phyloP scores from a whole-genome alignment of 2,888 invertebrate species.

The Synanthedon tipuliformis region DNA sequence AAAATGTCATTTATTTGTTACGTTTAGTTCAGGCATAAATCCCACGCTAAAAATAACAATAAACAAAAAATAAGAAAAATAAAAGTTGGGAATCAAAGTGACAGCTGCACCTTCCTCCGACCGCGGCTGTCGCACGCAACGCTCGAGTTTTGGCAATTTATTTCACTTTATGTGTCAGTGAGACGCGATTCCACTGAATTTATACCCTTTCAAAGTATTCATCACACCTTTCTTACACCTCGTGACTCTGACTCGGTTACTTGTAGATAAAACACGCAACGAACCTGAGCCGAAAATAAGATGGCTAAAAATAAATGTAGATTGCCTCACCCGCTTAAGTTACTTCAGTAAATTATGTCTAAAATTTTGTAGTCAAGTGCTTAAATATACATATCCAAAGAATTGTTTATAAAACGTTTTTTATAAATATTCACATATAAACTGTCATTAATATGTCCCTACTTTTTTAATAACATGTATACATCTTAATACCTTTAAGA shows the following conservation, averaged over 20 bases:
- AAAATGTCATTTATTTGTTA: background rate
- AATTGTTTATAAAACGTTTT: too few relatives aligned
- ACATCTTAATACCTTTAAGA: too few relatives aligned
- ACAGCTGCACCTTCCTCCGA: background rate
- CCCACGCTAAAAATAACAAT: background rate
- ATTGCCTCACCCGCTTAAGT: too few relatives aligned
- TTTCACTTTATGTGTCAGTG: constrained; percentile 42
- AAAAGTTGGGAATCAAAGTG: background rate
- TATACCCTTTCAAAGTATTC: constrained; percentile 11
- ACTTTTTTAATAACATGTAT: too few relatives aligned
- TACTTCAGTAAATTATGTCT: too few relatives aligned
- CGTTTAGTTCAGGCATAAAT: background rate
- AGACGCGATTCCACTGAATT: constrained; percentile 24
- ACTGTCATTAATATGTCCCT: too few relatives aligned
- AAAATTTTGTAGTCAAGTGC: too few relatives aligned
- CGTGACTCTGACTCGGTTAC: background rate
- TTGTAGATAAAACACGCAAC: background rate
- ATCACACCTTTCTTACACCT: background rate
- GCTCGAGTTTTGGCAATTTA: constrained; percentile 33
- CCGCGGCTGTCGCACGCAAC: constrained; percentile 25
- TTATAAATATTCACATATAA: too few relatives aligned
- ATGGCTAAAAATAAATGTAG: background rate
- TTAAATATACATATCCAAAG: too few relatives aligned
- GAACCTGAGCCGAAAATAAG: background rate
- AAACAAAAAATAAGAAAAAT: background rate